Evolutionary conservation across 2,797 vertebrate genomes (phyloP).

Genomic region (Huso huso): DNA sequence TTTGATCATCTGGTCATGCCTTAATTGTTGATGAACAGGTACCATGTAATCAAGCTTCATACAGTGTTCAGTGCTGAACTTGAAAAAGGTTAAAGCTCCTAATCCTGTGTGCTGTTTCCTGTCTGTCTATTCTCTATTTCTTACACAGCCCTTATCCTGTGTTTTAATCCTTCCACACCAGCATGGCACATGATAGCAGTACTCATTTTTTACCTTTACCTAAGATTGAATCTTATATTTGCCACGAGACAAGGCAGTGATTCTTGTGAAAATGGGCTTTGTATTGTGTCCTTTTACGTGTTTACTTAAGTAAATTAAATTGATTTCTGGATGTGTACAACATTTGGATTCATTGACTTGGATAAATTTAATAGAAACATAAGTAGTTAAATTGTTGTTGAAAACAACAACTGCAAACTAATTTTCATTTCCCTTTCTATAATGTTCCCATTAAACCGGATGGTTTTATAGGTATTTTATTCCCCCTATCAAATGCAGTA

Average conservation of each 20-base stretch:
- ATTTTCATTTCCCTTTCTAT: conserved; percentile 1
- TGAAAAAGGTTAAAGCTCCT: too few relatives aligned
- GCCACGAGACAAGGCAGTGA: not conserved
- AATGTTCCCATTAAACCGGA: conserved; percentile 7
- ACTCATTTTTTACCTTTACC: not conserved
- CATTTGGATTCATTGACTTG: not conserved
- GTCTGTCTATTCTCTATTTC: not conserved
- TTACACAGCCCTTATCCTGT: not conserved
- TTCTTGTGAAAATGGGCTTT: too few relatives aligned
- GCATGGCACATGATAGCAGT: not conserved
- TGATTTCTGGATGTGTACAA: not conserved
- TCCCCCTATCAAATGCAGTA: conserved; percentile 30
- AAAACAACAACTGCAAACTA: not conserved
- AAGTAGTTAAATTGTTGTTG: not conserved
- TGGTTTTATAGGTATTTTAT: conserved; percentile 17
- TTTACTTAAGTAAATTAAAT: conserved; percentile 10
- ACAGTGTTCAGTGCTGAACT: too few relatives aligned
- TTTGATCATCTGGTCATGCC: too few relatives aligned
- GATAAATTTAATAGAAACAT: conserved; percentile 11
- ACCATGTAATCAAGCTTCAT: too few relatives aligned
- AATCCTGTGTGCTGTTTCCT: too few relatives aligned
- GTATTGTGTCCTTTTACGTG: not conserved
- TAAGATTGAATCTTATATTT: not conserved
- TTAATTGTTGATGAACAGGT: too few relatives aligned
- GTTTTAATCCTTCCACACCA: not conserved